Percentiles rank a stretch among this genome's conserved stretches.
Conservation (phyloP, 2,113 vertebrate genomes). For the Urocolius indicus region DNA sequence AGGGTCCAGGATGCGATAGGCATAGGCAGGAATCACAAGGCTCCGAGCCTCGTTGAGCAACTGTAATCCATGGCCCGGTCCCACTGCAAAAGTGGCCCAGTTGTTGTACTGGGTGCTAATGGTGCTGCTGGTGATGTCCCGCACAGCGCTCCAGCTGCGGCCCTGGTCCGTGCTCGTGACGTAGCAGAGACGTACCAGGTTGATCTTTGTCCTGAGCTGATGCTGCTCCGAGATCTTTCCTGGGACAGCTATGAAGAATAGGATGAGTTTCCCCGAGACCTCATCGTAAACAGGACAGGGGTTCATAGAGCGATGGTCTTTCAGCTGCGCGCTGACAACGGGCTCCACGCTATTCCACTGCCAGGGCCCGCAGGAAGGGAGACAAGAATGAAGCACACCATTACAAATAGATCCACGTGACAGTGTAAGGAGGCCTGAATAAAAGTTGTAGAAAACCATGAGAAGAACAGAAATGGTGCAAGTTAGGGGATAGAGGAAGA, state of each 20-base stretch:
- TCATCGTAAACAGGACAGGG: constrained; percentile 74
- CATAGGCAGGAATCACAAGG: constrained; percentile 88
- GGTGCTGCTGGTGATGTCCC: constrained; percentile 79
- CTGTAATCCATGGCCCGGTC: constrained; percentile 90
- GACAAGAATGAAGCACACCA: background rate
- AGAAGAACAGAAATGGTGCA: background rate
- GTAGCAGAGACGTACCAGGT: constrained; percentile 85
- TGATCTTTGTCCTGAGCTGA: constrained; percentile 85
- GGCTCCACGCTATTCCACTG: constrained; percentile 72
- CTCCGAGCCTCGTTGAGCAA: constrained; percentile 62
- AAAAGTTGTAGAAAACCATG: background rate
- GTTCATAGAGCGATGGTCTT: constrained; percentile 77
- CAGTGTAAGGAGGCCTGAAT: background rate
- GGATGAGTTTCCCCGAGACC: constrained; percentile 73
- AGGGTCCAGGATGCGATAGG: constrained; percentile 70
- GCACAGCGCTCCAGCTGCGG: constrained; percentile 80
- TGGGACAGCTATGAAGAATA: constrained; percentile 89
- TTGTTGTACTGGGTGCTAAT: constrained; percentile 71
- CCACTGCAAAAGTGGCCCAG: constrained; percentile 91
- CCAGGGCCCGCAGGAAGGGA: background rate
- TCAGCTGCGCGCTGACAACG: constrained; percentile 65
- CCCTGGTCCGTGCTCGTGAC: constrained; percentile 84
- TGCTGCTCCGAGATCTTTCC: constrained; percentile 83
- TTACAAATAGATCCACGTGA: background rate
- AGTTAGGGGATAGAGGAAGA: background rate